phyloP scores from a whole-genome alignment of 2,113 vertebrate species.

The Ceratotherium simum region DNA sequence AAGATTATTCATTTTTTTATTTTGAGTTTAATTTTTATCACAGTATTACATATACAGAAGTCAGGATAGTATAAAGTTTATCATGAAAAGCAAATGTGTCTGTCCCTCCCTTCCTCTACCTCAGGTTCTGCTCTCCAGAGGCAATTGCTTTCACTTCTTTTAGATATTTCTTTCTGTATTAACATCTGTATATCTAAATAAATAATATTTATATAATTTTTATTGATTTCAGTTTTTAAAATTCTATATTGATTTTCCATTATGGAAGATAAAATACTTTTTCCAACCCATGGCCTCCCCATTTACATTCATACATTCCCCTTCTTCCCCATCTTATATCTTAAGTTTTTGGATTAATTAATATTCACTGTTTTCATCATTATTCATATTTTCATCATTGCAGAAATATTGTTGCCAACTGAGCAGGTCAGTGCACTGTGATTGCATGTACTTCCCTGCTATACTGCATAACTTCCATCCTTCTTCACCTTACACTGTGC shows the following conservation, averaged over 20 bases:
- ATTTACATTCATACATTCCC: not conserved
- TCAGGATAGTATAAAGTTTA: not conserved
- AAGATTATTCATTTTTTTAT: not conserved
- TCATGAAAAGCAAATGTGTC: not conserved
- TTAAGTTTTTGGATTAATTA: not conserved
- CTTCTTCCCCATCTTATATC: not conserved
- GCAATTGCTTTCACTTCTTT: not conserved
- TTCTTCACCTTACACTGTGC: too few relatives aligned
- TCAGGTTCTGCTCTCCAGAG: not conserved
- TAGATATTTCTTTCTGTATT: not conserved
- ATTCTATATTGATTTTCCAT: not conserved
- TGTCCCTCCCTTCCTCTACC: not conserved
- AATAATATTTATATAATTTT: not conserved
- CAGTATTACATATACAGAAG: not conserved
- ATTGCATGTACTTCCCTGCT: too few relatives aligned
- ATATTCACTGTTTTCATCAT: not conserved
- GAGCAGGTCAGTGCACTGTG: not conserved
- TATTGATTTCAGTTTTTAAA: not conserved
- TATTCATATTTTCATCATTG: too few relatives aligned
- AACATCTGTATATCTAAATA: not conserved
- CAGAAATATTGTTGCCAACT: not conserved
- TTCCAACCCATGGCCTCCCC: not conserved
- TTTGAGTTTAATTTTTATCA: not conserved
- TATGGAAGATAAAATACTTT: not conserved
- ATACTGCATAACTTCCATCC: not conserved